Evolutionary conservation across 2,888 invertebrate species (phyloP).

Genomic region (Rhynchonema sp.): DNA sequence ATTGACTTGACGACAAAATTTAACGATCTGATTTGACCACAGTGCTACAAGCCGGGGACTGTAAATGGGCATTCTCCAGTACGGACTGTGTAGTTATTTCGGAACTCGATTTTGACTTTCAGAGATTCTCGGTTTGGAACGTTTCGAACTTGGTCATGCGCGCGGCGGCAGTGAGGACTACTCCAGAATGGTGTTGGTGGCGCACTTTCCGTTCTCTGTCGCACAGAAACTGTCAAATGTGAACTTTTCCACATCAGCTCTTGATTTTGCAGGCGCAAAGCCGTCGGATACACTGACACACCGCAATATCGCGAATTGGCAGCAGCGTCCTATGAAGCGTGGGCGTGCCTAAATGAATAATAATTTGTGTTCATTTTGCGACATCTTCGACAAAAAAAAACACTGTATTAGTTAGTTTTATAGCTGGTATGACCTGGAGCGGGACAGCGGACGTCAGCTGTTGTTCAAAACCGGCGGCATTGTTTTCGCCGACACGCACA

Average conservation of each 20-base stretch:
- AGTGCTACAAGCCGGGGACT: too few relatives aligned
- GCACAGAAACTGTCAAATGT: not conserved
- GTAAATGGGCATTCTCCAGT: too few relatives aligned
- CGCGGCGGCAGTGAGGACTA: conserved; percentile 29
- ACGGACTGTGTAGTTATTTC: too few relatives aligned
- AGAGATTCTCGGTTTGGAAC: conserved; percentile 27
- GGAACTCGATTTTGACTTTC: too few relatives aligned
- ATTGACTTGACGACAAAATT: too few relatives aligned
- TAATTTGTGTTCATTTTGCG: not conserved
- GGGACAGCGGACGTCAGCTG: not conserved
- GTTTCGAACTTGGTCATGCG: conserved; percentile 26
- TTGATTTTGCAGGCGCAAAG: conserved; percentile 18
- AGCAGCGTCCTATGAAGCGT: conserved; percentile 24
- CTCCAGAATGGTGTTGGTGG: conserved; percentile 23
- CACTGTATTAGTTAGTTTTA: not conserved
- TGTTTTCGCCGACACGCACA: not conserved
- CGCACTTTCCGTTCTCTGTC: not conserved
- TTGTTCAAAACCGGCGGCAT: not conserved
- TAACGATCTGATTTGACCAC: too few relatives aligned
- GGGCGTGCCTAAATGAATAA: conserved; percentile 14
- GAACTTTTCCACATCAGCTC: not conserved
- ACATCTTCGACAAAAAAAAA: not conserved
- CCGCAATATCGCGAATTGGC: conserved; percentile 24
- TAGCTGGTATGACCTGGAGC: not conserved
- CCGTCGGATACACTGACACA: conserved; percentile 10